Evolutionary conservation across 2,888 invertebrate genomes (phyloP), one percentile per base, ranked within the genome.

Genomic region (Apomyelois bistriatella): DNA sequence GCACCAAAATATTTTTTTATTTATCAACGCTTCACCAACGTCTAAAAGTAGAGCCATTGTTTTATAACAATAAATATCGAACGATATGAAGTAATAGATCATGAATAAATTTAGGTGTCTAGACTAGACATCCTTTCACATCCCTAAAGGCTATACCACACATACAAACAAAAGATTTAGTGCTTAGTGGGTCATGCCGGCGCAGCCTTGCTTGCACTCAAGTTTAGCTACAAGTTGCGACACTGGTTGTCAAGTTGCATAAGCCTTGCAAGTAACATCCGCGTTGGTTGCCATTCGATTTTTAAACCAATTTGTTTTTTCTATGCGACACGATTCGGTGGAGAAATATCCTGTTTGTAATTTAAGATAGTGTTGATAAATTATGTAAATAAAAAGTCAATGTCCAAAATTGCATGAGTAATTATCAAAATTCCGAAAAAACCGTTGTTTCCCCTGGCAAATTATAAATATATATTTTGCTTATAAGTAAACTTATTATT

Each of bases 211-310:
- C 57, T 9, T 42, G 54, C 54, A 58, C 36, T 55, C 58, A 58
- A 60, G 60, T 60, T 58, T 60, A 60, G 58, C 55, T 60, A 54
- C 57, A 55, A 58, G 57, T 60, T 60, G 58, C 60, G 57, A 56
- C 60, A 58, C 51, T 28, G 32, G 35, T 60, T 58, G 10, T 7
- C 7, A 9, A 32, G 22, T 22, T 22, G 57, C 57, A 57, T 58
- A 60, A 60, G 46, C 22, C 43, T 52, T 53, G 53, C 55, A 54
- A 10, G 50, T 58, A 58, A 60, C 52, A 53, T 60, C 60, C 60
- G 58, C 52, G 56, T 57, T 53, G 49, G 30, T 43, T 22, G 48
- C 35, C 15, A 10, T 47, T 48, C 22, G 9, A 30, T 17, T 17
- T 42, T 7, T 36, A 35, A 51, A 35, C 15, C 42, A 28, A 42